Percentiles rank a stretch among this genome's conserved stretches.
Conservation (phyloP, 1,140 invertebrate genomes). For the Meloidogyne hapla region DNA sequence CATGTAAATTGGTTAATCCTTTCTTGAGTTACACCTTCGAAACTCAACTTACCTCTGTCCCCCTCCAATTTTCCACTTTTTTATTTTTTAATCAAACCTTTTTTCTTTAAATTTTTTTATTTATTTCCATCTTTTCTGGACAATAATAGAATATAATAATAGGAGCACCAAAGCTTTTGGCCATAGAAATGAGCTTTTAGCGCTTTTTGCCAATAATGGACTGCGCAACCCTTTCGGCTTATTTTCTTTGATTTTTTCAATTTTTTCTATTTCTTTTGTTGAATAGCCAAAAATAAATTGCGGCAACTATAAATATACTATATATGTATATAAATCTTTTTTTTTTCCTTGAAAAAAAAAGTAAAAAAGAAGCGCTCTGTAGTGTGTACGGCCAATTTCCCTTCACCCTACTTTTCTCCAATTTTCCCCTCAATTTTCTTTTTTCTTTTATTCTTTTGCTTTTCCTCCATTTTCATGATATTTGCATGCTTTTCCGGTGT, state of each 20-base stretch:
- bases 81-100: background rate
- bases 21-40: background rate
- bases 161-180: background rate
- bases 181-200: slow-evolving; percentile 3
- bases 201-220: background rate
- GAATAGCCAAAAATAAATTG: background rate
- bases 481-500: background rate
- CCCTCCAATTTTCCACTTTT: background rate
- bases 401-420: background rate
- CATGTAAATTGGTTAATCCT: background rate
- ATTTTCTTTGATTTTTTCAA: background rate
- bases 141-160: slow-evolving; percentile 1
- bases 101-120: background rate
- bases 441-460: background rate
- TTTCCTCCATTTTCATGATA: background rate
- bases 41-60: background rate
- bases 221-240: background rate
- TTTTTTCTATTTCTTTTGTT: background rate
- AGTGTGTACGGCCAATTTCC: slow-evolving; percentile 2
- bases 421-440: background rate
- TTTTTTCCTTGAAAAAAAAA: background rate
- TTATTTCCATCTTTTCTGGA: background rate
- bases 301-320: background rate
- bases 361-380: background rate
- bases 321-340: background rate